These are phyloP conservation scores for Anoplius nigerrimus DNA, from an alignment of 2,888 invertebrate species.

Conservation along the genomic window DNA sequence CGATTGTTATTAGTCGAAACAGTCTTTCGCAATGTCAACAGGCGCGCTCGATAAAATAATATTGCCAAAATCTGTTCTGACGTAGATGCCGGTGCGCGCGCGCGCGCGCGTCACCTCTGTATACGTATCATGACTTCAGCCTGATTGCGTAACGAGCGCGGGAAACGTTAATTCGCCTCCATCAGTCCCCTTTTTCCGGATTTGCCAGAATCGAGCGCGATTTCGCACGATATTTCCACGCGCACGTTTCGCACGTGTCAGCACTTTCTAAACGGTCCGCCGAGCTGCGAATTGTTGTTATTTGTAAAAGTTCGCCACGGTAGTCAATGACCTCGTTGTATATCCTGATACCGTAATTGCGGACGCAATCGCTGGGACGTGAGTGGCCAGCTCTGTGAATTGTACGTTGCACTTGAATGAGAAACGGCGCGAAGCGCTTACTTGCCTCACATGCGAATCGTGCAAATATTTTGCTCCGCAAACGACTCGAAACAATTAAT, in stretches of 20 bases:
- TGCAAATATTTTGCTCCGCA: too few relatives aligned
- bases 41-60: too few relatives aligned
- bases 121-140: too few relatives aligned
- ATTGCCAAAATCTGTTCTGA: too few relatives aligned
- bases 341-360: conserved; percentile 25
- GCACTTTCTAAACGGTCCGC: background rate
- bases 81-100: background rate
- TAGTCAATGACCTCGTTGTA: conserved; percentile 19
- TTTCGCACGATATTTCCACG: background rate
- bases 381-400: conserved; percentile 35
- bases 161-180: too few relatives aligned
- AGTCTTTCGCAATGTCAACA: too few relatives aligned
- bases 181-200: too few relatives aligned
- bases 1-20: too few relatives aligned
- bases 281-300: conserved; percentile 2
- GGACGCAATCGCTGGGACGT: conserved; percentile 19
- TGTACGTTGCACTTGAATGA: conserved; percentile 42
- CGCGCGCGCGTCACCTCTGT: conserved; percentile 5
- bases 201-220: too few relatives aligned
- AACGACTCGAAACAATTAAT: too few relatives aligned
- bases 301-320: conserved; percentile 10
- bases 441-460: too few relatives aligned
- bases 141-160: too few relatives aligned
- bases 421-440: conserved; percentile 35
- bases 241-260: background rate